Evolutionary conservation across 2,888 invertebrate genomes (phyloP).

Genomic region (Cephalotes varians): DNA sequence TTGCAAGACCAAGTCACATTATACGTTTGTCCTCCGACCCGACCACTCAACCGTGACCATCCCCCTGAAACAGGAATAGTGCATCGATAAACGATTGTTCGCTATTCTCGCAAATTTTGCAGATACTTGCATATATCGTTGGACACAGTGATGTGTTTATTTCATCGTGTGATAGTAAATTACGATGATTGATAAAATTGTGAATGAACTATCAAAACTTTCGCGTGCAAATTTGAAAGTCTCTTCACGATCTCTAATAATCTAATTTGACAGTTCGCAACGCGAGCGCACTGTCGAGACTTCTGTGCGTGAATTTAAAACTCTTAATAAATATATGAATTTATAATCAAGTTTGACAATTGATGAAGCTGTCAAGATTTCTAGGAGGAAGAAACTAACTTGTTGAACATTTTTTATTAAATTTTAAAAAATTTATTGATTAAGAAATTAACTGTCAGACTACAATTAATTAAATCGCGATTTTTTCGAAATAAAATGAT

Average conservation of each 20-base stretch:
- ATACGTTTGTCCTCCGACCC: constrained; percentile 83
- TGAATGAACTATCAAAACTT: background rate
- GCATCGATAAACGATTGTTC: constrained; percentile 34
- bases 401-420: constrained; percentile 1
- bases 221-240: background rate
- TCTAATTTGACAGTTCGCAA: background rate
- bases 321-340: background rate
- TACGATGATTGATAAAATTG: background rate
- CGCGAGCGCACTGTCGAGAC: too few relatives aligned
- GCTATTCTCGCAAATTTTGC: constrained; percentile 29
- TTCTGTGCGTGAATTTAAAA: constrained; percentile 13
- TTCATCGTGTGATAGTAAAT: background rate
- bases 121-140: background rate
- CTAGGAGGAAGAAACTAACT: background rate
- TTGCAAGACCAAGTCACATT: constrained; percentile 83
- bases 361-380: background rate
- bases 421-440: background rate
- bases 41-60: constrained; percentile 79
- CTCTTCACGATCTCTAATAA: background rate
- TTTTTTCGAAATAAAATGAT: background rate
- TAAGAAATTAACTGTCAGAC: background rate
- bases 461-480: background rate
- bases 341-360: background rate
- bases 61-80: constrained; percentile 56
- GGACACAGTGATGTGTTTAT: constrained; percentile 17